phyloP scores from a whole-genome alignment of 1,140 invertebrate genomes.

The Habropoda laboriosa region DNA sequence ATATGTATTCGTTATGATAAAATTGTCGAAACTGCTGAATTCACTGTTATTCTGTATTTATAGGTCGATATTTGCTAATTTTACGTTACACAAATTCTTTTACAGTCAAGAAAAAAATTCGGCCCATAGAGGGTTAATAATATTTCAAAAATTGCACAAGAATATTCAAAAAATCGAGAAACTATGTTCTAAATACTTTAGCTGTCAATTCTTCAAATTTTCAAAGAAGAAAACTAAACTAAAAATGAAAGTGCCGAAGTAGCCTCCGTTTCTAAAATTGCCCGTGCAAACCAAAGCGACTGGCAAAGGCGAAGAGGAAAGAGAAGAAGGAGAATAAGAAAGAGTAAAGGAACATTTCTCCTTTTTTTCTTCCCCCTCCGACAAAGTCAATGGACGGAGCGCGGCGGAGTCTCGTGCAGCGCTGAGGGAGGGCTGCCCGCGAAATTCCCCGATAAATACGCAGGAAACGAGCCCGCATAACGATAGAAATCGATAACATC shows the following conservation, averaged over 20 bases:
- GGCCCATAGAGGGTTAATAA: too few species aligned
- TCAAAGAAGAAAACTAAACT: too few species aligned
- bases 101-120: too few species aligned
- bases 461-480: conserved; percentile 49
- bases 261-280: neutral
- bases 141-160: too few species aligned
- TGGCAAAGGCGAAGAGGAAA: neutral
- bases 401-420: conserved; percentile 10
- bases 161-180: too few species aligned
- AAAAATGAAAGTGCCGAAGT: neutral
- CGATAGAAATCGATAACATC: conserved; percentile 51
- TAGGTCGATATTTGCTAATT: too few species aligned
- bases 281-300: neutral
- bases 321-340: neutral
- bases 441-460: conserved; percentile 47
- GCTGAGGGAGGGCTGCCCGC: conserved; percentile 6
- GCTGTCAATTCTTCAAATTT: too few species aligned
- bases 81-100: too few species aligned
- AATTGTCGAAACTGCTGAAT: too few species aligned
- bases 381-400: conserved; percentile 1
- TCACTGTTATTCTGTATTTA: too few species aligned
- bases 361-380: neutral
- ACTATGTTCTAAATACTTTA: too few species aligned
- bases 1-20: too few species aligned
- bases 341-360: neutral